Percentiles rank a stretch among this genome's conserved stretches.
Conservation (phyloP, 2,888 invertebrate species). For the Scaptomyza parva region DNA sequence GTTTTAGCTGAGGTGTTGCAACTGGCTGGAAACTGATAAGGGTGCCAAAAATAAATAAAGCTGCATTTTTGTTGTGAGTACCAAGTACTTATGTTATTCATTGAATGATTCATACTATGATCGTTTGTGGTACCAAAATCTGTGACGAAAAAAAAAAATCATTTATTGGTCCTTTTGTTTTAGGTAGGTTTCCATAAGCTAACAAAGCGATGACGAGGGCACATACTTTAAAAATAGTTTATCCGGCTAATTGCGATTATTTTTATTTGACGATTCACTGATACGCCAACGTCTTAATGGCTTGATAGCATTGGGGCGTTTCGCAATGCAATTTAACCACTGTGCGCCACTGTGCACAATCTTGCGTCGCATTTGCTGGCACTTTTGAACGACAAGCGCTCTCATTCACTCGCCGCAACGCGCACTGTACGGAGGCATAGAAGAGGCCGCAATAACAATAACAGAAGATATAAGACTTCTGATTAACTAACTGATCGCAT, state of each 20-base stretch:
- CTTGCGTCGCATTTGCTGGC: constrained; percentile 22
- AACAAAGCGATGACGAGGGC: background rate
- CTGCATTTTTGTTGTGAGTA: background rate
- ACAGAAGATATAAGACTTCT: background rate
- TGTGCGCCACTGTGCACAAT: constrained; percentile 32
- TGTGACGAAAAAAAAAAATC: background rate
- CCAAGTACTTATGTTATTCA: background rate
- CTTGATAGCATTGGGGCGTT: constrained; percentile 2
- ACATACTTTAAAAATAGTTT: background rate
- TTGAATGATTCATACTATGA: background rate
- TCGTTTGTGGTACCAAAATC: background rate
- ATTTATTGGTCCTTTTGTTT: background rate
- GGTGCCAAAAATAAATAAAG: background rate
- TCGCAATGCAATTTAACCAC: background rate
- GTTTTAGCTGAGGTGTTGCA: background rate
- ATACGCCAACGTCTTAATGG: no score
- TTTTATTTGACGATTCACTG: background rate
- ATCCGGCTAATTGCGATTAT: background rate
- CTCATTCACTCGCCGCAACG: constrained; percentile 49
- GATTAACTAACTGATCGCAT: constrained; percentile 15
- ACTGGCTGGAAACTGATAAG: background rate
- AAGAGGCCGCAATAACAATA: constrained; percentile 9
- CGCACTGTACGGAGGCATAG: constrained; percentile 36
- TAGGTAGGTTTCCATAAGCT: background rate
- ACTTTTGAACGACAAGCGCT: constrained; percentile 14